These are phyloP conservation scores for Dipodomys ordii DNA, from an alignment of 2,113 vertebrate genomes.

Conservation along the genomic window DNA sequence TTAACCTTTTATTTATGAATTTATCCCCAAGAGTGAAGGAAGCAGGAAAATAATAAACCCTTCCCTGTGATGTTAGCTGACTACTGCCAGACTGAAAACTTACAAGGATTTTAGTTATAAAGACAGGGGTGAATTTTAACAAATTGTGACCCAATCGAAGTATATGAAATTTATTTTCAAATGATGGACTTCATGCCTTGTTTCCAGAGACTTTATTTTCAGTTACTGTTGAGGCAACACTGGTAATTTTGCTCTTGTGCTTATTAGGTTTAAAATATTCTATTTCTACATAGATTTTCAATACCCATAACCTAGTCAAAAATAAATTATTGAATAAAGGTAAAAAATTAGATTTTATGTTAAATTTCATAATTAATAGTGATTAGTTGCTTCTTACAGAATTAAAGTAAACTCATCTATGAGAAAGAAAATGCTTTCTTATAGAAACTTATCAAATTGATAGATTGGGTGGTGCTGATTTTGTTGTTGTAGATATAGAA, in stretches of 20 bases:
- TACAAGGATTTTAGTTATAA: background rate
- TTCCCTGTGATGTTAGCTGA: background rate
- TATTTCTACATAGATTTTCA: background rate
- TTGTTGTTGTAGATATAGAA: background rate
- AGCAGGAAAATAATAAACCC: background rate
- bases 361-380: conserved; percentile 19
- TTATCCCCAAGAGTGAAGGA: background rate
- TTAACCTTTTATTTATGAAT: background rate
- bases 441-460: background rate
- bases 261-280: conserved; percentile 35
- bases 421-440: background rate
- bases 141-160: background rate
- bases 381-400: background rate
- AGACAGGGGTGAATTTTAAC: background rate
- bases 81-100: background rate
- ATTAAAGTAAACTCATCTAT: conserved; percentile 29
- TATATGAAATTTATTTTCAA: background rate
- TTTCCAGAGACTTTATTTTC: background rate
- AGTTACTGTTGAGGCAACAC: background rate
- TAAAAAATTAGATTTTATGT: conserved; percentile 18
- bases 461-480: background rate
- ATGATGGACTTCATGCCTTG: background rate
- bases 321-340: background rate
- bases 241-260: background rate
- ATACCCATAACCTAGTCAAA: background rate